These are phyloP conservation scores for Natrix natrix DNA, from an alignment of 2,797 vertebrate genomes.

Conservation along the genomic window DNA sequence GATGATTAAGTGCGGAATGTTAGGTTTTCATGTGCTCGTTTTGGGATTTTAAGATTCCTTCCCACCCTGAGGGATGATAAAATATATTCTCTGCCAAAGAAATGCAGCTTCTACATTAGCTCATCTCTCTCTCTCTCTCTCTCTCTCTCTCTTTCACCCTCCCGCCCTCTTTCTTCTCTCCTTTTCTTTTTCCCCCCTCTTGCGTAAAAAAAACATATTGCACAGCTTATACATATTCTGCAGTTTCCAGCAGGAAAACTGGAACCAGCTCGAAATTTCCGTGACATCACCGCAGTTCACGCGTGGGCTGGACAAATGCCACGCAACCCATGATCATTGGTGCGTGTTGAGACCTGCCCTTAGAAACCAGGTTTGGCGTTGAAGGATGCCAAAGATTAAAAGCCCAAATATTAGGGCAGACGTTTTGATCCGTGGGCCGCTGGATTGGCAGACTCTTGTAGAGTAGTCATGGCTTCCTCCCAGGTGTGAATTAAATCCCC, in stretches of 20 bases:
- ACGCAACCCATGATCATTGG: too few relatives aligned
- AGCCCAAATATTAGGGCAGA: neutral
- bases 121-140: neutral
- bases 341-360: too few relatives aligned
- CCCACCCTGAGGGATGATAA: neutral
- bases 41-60: neutral
- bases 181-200: too few relatives aligned
- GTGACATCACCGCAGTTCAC: neutral
- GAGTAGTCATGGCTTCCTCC: neutral
- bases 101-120: neutral
- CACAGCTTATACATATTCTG: neutral
- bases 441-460: neutral
- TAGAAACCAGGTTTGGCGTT: neutral
- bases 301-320: neutral
- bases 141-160: fast-evolving
- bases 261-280: neutral
- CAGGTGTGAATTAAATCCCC: neutral
- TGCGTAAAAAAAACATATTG: too few relatives aligned
- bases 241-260: neutral
- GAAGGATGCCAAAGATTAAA: neutral
- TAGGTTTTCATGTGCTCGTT: neutral
- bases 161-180: too few relatives aligned
- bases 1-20: neutral
- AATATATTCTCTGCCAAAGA: neutral
- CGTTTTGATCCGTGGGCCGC: neutral